Percentiles rank a stretch among this genome's conserved stretches.
phyloP scores from a whole-genome alignment of 2,797 vertebrate genomes.

The Zalophus californianus region DNA sequence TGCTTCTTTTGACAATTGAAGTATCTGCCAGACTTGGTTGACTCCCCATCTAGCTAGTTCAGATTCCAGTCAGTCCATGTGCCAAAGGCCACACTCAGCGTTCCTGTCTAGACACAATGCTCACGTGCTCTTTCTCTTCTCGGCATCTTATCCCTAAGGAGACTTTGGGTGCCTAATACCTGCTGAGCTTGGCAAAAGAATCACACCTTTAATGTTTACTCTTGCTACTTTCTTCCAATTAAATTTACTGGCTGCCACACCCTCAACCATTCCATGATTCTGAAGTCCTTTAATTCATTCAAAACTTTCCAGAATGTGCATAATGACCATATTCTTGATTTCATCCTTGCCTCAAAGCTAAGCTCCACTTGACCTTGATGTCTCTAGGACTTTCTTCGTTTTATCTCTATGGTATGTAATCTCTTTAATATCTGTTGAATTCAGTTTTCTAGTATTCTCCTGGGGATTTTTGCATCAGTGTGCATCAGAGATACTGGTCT shows the following conservation, averaged over 20 bases:
- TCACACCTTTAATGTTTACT: neutral
- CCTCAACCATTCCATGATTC: neutral
- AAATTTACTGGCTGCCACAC: neutral
- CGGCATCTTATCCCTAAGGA: neutral
- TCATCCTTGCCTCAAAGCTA: neutral
- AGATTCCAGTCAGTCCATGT: neutral
- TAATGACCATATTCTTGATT: neutral
- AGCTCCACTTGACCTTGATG: neutral
- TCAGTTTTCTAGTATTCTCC: neutral
- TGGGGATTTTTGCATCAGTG: neutral
- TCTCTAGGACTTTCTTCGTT: neutral
- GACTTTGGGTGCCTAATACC: fast-evolving
- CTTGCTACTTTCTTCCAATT: neutral
- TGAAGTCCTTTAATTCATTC: neutral
- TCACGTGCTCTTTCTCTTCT: neutral
- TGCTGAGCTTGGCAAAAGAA: fast-evolving
- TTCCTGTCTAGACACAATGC: fast-evolving
- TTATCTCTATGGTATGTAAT: neutral
- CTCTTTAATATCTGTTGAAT: neutral
- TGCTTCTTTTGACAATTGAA: neutral
- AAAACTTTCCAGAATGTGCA: neutral
- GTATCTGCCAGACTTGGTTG: too few species aligned
- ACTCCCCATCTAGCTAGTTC: neutral
- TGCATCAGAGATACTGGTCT: too few species aligned
- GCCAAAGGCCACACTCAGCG: neutral